Percentiles rank a stretch among this genome's conserved stretches.
Conservation (phyloP, 2,113 vertebrate genomes). For the Ochotona princeps region DNA sequence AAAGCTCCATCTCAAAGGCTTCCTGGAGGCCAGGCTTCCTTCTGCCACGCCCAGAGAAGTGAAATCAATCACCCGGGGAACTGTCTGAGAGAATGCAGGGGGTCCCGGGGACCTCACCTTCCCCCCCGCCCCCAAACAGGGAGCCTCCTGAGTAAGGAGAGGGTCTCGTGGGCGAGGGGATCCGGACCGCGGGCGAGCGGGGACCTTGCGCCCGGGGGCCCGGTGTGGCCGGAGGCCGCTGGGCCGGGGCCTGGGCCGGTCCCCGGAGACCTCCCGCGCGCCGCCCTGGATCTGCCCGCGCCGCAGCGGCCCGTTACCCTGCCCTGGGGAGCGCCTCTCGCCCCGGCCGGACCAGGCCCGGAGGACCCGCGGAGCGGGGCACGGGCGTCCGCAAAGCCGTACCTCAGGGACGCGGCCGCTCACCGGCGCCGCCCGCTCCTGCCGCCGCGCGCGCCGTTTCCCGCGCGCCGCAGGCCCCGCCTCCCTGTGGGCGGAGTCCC, state of each 20-base stretch:
- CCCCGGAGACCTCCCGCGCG: not conserved
- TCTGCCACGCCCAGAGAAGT: not conserved
- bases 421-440: accelerated
- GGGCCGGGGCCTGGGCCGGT: not conserved
- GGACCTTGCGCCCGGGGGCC: not conserved
- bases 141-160: not conserved
- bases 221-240: not conserved
- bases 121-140: no score
- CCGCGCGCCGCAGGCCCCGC: constrained; percentile 58
- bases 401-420: not conserved
- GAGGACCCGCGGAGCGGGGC: not conserved
- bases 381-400: not conserved
- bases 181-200: not conserved
- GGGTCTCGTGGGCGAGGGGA: not conserved
- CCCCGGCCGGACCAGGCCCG: accelerated
- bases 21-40: not conserved
- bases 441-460: constrained; percentile 6
- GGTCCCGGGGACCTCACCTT: no score
- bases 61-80: not conserved
- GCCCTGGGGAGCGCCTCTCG: not conserved
- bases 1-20: not conserved
- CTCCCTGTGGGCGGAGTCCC: accelerated
- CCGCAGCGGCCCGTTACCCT: not conserved
- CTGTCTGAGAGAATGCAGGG: no score
- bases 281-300: not conserved